phyloP scores from a whole-genome alignment of 1,140 invertebrate genomes.

The Lasioglossum albipes region DNA sequence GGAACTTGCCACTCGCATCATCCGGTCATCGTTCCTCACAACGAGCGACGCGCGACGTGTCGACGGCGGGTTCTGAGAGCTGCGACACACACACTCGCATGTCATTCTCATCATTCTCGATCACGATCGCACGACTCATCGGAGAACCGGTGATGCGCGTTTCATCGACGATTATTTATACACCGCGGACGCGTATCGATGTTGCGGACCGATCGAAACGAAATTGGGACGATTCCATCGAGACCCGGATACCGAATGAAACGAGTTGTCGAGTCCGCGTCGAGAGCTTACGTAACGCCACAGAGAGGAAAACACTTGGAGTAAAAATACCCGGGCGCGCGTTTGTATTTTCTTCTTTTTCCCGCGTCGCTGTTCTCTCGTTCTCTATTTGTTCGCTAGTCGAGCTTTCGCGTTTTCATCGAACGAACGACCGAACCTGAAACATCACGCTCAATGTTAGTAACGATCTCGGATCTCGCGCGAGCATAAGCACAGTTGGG shows the following conservation, averaged over 20 bases:
- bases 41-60: conserved; percentile 49
- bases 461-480: not conserved
- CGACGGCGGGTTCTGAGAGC: conserved; percentile 58
- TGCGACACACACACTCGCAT: conserved; percentile 16
- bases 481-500: not conserved
- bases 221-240: conserved; percentile 29
- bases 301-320: not conserved
- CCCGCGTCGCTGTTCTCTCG: not conserved
- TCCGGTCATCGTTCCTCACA: conserved; percentile 50
- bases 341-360: not conserved
- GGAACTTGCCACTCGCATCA: conserved; percentile 21
- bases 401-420: not conserved
- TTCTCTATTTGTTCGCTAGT: not conserved
- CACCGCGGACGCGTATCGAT: not conserved
- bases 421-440: not conserved
- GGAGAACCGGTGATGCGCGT: not conserved
- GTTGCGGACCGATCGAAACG: conserved; percentile 26
- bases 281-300: conserved; percentile 22
- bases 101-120: not conserved
- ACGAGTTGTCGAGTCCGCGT: conserved; percentile 11
- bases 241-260: conserved; percentile 34
- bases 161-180: not conserved
- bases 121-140: not conserved
- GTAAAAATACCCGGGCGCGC: not conserved
- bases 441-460: not conserved